phyloP scores from a whole-genome alignment of 1,140 invertebrate genomes.

The Mercenaria mercenaria region DNA sequence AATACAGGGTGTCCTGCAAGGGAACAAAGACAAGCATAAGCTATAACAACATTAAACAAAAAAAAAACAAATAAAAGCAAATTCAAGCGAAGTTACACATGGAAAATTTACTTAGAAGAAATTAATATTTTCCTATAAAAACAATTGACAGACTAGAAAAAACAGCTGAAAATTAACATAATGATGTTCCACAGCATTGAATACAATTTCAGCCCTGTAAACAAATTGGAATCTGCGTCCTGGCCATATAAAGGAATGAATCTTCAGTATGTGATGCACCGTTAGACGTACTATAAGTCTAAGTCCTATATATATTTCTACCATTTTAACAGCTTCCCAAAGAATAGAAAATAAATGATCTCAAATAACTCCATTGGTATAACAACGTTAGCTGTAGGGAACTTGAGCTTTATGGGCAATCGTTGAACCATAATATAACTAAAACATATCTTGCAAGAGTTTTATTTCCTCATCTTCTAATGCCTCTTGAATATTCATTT shows the following conservation, averaged over 20 bases:
- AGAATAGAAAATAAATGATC: conserved; percentile 35
- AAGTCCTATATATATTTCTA: conserved; percentile 2
- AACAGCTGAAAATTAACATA: neutral
- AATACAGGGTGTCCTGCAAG: too few relatives aligned
- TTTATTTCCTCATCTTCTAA: too few relatives aligned
- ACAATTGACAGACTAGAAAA: neutral
- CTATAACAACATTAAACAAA: too few relatives aligned
- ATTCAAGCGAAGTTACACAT: too few relatives aligned
- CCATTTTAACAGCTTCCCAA: neutral
- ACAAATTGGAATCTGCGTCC: neutral
- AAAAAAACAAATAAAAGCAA: too few relatives aligned
- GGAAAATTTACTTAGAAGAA: too few relatives aligned
- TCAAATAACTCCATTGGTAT: conserved; percentile 17
- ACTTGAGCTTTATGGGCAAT: neutral
- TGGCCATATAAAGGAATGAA: neutral
- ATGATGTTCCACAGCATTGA: neutral
- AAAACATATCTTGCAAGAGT: conserved; percentile 24
- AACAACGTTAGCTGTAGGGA: neutral
- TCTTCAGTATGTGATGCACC: conserved; percentile 24
- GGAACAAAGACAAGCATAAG: too few relatives aligned
- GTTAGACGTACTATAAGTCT: neutral
- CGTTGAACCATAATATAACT: neutral
- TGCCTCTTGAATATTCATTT: neutral
- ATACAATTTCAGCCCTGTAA: conserved; percentile 1
- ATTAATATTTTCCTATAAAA: too few relatives aligned